A percentile compares a stretch with the other conserved stretches of the same genome.
Evolutionary conservation across 2,797 vertebrate genomes (phyloP).

Genomic region (Aulostomus chinensis): DNA sequence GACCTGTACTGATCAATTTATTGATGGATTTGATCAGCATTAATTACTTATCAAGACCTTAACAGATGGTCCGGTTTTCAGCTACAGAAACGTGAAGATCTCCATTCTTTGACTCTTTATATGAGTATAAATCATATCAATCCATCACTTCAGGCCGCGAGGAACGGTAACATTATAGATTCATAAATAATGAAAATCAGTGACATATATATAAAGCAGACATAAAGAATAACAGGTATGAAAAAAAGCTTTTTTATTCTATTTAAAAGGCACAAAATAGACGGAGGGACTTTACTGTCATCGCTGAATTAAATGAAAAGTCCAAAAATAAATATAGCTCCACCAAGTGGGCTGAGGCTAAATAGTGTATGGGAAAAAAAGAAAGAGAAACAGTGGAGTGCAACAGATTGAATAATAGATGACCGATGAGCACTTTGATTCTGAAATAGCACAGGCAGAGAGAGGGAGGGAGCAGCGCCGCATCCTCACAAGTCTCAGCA

Average conservation of each 20-base stretch:
- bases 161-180: background rate
- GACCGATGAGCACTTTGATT: slow-evolving; percentile 77
- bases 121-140: background rate
- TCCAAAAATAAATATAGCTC: slow-evolving; percentile 69
- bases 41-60: too few relatives aligned
- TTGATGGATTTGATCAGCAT: background rate
- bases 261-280: slow-evolving; percentile 23
- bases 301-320: slow-evolving; percentile 21
- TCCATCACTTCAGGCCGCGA: background rate
- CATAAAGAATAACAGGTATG: background rate
- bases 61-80: too few relatives aligned
- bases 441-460: slow-evolving; percentile 72
- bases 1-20: background rate
- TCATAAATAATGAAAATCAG: background rate
- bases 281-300: slow-evolving; percentile 10
- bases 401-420: slow-evolving; percentile 81
- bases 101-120: background rate
- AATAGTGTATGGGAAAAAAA: slow-evolving; percentile 65
- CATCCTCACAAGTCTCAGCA: slow-evolving; percentile 46
- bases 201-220: background rate
- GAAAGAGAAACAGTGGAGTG: slow-evolving; percentile 75
- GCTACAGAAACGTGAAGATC: background rate
- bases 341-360: slow-evolving; percentile 70
- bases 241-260: slow-evolving; percentile 4
- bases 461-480: slow-evolving; percentile 31